A percentile compares a stretch with the other conserved stretches of the same genome.
Conservation (phyloP, 2,888 invertebrate genomes). For the Elegia similella region DNA sequence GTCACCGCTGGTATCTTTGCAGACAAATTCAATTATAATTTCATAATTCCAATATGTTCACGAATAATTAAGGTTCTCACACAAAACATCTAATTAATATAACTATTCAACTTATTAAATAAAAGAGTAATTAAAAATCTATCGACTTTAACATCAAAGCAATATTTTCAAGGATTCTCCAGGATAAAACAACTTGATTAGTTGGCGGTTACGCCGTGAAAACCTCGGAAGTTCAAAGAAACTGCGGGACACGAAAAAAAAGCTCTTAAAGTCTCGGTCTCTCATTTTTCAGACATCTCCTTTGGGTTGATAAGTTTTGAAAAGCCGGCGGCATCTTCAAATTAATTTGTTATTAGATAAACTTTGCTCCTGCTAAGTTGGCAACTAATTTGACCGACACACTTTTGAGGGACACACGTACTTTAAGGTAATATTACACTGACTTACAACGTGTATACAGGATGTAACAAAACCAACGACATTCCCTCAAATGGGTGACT, state of each 20-base stretch:
- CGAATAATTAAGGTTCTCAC: neutral
- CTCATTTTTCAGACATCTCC: slow-evolving; percentile 6
- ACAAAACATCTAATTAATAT: neutral
- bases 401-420: neutral
- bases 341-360: slow-evolving; percentile 11
- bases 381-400: neutral
- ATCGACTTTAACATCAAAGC: slow-evolving; percentile 34
- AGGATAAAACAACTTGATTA: slow-evolving; percentile 35
- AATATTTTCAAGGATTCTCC: slow-evolving; percentile 31
- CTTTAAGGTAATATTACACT: too few species aligned
- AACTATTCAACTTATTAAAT: slow-evolving; percentile 16
- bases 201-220: slow-evolving; percentile 33
- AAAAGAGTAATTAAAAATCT: slow-evolving; percentile 20
- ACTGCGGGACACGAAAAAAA: slow-evolving; percentile 23
- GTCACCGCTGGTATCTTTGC: neutral
- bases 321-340: slow-evolving; percentile 12
- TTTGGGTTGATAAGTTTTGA: slow-evolving; percentile 26
- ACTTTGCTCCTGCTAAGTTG: neutral
- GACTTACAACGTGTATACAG: too few species aligned
- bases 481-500: too few species aligned
- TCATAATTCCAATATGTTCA: neutral
- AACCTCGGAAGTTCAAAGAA: slow-evolving; percentile 29
- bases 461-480: too few species aligned
- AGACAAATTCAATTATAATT: neutral
- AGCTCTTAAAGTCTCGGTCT: neutral